A percentile compares a stretch with the other conserved stretches of the same genome.
These are phyloP conservation scores for Holocentrus rufus DNA, from an alignment of 2,797 vertebrate genomes.

Conservation along the genomic window DNA sequence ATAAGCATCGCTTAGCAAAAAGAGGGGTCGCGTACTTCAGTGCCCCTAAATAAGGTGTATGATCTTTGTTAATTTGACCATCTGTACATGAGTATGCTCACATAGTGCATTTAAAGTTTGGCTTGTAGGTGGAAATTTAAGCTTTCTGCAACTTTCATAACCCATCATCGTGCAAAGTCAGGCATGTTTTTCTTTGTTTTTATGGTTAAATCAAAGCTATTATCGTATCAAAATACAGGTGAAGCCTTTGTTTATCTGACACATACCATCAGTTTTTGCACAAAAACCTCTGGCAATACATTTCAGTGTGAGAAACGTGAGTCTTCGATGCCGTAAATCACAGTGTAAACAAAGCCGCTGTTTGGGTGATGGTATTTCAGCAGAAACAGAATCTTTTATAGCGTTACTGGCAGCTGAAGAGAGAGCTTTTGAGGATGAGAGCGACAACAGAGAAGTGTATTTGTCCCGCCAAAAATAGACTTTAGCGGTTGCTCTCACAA, in stretches of 20 bases:
- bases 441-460: neutral
- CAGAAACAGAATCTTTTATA: too few relatives aligned
- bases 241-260: neutral
- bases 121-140: neutral
- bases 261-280: neutral
- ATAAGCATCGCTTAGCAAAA: conserved; percentile 43
- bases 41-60: conserved; percentile 37
- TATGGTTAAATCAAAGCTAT: neutral
- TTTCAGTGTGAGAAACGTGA: neutral
- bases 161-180: neutral
- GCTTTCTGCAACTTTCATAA: neutral
- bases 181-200: neutral
- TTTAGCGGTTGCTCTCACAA: conserved; percentile 8
- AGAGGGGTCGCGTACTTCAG: conserved; percentile 41
- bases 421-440: neutral
- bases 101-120: conserved; percentile 5
- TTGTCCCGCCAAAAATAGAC: neutral
- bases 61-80: conserved; percentile 35
- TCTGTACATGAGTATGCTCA: conserved; percentile 7
- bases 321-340: neutral
- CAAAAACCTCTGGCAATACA: neutral
- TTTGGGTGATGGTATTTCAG: too few relatives aligned
- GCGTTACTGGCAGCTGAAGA: conserved; percentile 1
- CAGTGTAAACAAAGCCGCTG: neutral
- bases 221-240: neutral